A percentile compares a stretch with the other conserved stretches of the same genome.
Conservation (phyloP, 35 echinoderm and acorn worm species). For the Stichopus chloronotus region DNA sequence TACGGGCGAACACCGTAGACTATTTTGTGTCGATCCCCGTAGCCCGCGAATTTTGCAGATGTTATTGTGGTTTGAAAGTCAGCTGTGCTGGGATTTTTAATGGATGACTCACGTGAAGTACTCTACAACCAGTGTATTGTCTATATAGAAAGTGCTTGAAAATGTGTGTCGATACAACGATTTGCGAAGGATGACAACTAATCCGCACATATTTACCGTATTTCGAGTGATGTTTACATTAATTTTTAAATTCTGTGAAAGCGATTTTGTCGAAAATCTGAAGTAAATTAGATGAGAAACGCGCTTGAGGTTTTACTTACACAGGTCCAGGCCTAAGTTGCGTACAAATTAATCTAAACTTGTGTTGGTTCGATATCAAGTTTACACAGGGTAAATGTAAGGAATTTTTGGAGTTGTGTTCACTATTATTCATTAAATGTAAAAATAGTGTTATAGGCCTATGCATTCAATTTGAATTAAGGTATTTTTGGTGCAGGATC, state of each 20-base stretch:
- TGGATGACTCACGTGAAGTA: conserved; percentile 42
- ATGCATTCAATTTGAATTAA: too few species aligned
- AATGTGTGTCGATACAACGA: conserved; percentile 5
- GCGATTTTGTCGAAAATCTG: not conserved
- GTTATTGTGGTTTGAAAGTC: conserved; percentile 57
- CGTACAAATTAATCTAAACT: too few species aligned
- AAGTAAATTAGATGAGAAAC: not conserved
- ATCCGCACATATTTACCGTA: not conserved
- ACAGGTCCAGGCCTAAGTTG: too few species aligned
- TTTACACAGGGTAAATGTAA: too few species aligned
- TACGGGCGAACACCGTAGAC: conserved; percentile 45
- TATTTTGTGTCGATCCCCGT: conserved; percentile 29
- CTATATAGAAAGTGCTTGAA: not conserved
- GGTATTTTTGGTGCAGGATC: too few species aligned
- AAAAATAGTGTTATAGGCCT: too few species aligned
- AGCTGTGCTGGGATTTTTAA: conserved; percentile 45
- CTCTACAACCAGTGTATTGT: conserved; percentile 20
- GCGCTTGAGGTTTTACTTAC: too few species aligned
- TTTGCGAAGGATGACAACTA: conserved; percentile 28
- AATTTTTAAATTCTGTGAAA: not conserved
- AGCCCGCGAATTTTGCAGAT: conserved; percentile 52
- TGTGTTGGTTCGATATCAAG: too few species aligned
- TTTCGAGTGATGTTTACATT: conserved; percentile 1
- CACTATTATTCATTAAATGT: too few species aligned
- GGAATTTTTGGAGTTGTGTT: too few species aligned